Percentiles rank a stretch among this genome's conserved stretches.
Evolutionary conservation across 2,113 vertebrate species (phyloP).

Genomic region (Perca schrenkii): DNA sequence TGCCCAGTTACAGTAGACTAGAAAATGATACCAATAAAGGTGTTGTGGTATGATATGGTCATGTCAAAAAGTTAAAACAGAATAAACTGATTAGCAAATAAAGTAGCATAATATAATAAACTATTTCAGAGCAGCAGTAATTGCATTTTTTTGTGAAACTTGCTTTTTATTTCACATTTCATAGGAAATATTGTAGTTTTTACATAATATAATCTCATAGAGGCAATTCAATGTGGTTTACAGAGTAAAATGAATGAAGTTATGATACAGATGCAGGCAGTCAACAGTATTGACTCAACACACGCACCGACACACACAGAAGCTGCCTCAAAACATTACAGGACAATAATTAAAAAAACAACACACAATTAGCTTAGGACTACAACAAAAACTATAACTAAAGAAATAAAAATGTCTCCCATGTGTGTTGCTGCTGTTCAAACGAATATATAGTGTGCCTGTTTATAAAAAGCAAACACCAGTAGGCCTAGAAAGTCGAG

Average conservation of each 20-base stretch:
- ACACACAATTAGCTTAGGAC: too few species aligned
- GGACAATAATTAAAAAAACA: too few species aligned
- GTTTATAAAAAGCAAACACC: neutral
- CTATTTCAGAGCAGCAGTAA: neutral
- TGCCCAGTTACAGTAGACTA: neutral
- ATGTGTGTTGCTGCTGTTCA: neutral
- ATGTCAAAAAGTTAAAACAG: neutral
- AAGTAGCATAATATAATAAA: neutral
- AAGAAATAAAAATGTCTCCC: neutral
- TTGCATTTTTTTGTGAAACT: neutral
- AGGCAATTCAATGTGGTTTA: neutral
- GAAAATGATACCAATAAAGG: neutral
- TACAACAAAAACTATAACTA: neutral
- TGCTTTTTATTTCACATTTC: neutral
- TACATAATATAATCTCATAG: neutral
- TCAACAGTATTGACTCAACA: neutral
- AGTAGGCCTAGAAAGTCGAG: neutral
- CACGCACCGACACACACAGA: too few species aligned
- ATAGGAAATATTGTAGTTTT: neutral
- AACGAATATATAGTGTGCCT: too few species aligned
- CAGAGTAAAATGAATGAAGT: neutral
- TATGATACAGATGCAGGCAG: neutral
- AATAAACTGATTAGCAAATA: neutral
- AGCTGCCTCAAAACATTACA: neutral
- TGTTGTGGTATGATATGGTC: neutral